Base-by-base conservation (phyloP, 2,888 invertebrate species). In the Acrocyrtus sp. region DNA sequence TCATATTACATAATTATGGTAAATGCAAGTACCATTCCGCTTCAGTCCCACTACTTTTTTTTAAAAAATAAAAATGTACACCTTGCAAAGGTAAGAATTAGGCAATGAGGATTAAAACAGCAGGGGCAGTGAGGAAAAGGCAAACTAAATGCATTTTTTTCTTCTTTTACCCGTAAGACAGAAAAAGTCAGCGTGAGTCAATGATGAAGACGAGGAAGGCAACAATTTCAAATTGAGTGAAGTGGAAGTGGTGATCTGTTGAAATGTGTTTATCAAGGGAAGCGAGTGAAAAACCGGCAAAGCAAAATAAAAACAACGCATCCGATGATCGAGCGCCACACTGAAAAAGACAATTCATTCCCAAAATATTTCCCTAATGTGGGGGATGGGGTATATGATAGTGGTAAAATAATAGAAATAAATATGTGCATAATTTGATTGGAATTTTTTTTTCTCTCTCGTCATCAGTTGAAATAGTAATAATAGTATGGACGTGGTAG, bases 361-460 rank as follows among this genome's bases (percentile, higher is more conserved):
- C 34, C 34, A 34, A 8, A 50, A 50, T 8, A 50, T 50, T 19
- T 22, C 8, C 45, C 6, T 39, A 15, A 39, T 39, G 39, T 6
- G 19, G 19, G 19, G 19, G 17, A 56, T 56, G 21, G 19, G 29
- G 27, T 53, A 29, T 34, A 56, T 57, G 21, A 47, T 3, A 45
- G 12, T 27, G 27, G 15, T 27, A 34, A 34, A 60, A 17, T 8
- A 62, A 41, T 39, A 27, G 21, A 60, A 29, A 69, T 45, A 56
- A 72, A 63, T 63, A 72, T 56, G 56, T 63, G 22, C 56, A 58
- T 72, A 72, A 72, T 72, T 72, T 72, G 70, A 72, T 63, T 72
- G 70, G 70, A 72, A 72, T 72, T 72, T 41, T 50, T 61, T 57
- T n/a, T 45, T n/a, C 45, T 4, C 10, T 29, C 29, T 27, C 24